Base-by-base conservation (phyloP, 2,888 invertebrate species). In the Acleris cristana region DNA sequence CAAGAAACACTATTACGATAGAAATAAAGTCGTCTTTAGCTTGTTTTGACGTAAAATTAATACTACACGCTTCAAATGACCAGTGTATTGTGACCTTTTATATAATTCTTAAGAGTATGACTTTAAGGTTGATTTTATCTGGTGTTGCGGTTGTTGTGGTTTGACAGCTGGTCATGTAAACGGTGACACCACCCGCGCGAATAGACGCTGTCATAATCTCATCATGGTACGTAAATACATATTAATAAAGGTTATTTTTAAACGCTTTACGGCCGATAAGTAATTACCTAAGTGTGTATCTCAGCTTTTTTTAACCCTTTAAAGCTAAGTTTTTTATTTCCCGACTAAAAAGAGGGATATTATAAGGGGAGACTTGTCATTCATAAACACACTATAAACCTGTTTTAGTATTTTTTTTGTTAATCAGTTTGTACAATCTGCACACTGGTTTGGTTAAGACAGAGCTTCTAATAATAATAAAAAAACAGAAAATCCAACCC, bases 191-290 rank as follows among this genome's bases (percentile, higher is more conserved):
- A 65, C 30, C 30, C 51, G 55, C 51, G n/a, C 55, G 65, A 56
- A 65, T 65, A 65, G 60, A 44, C 30, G 8, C 40, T 44, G 60
- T 60, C 65, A 56, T 65, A 56, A 65, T 65, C 60, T 40, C 65
- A 60, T 65, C 54, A 60, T 23, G 16, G 40, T n/a, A 49, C 49
- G n/a, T 52, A 56, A 65, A 55, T 40, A 61, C 49, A 55, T 56
- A 21, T 55, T 14, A 23, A 61, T 45, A 51, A 60, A 49, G 4
- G 26, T 6, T 60, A 55, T 55, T 60, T 55, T 65, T 56, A 14
- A 63, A 63, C 16, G 55, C 7, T 18, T 55, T 19, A 12, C 16
- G 40, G 56, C 16, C 8, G 45, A 48, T 30, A 54, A 53, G n/a
- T 53, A 26, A 34, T 6, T 34, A 18, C 0, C 4, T 23, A 0